Evolutionary conservation across 1,140 invertebrate species (phyloP).

Genomic region (Drosophila ironensis): DNA sequence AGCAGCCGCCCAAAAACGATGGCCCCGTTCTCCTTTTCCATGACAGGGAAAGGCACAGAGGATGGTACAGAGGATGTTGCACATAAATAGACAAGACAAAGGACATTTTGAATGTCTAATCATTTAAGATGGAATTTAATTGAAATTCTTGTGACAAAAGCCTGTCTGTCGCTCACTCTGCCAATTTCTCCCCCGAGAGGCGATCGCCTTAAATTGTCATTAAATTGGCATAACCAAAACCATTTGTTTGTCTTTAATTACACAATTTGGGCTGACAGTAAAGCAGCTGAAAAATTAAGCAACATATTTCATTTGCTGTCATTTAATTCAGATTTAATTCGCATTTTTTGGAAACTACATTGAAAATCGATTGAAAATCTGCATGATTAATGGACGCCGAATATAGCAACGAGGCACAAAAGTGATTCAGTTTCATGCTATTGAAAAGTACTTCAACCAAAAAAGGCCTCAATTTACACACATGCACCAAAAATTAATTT

Average conservation of each 20-base stretch:
- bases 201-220: conserved; percentile 23
- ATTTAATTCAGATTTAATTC: conserved; percentile 4
- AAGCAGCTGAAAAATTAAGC: background rate
- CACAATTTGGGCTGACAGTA: background rate
- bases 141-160: conserved; percentile 34
- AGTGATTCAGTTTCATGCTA: background rate
- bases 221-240: conserved; percentile 6
- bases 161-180: background rate
- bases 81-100: conserved; percentile 39
- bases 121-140: conserved; percentile 47
- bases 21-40: no score
- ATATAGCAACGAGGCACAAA: conserved; percentile 2
- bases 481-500: no score
- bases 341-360: conserved; percentile 13
- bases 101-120: conserved; percentile 46
- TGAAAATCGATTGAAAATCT: conserved; percentile 35
- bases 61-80: background rate
- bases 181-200: background rate
- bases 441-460: background rate
- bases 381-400: conserved; percentile 24
- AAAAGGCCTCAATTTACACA: background rate
- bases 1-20: background rate
- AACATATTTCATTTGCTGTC: background rate
- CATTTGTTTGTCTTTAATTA: background rate
- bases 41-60: background rate